phyloP scores from a whole-genome alignment of 1,140 invertebrate species.

The Hestina assimilis region DNA sequence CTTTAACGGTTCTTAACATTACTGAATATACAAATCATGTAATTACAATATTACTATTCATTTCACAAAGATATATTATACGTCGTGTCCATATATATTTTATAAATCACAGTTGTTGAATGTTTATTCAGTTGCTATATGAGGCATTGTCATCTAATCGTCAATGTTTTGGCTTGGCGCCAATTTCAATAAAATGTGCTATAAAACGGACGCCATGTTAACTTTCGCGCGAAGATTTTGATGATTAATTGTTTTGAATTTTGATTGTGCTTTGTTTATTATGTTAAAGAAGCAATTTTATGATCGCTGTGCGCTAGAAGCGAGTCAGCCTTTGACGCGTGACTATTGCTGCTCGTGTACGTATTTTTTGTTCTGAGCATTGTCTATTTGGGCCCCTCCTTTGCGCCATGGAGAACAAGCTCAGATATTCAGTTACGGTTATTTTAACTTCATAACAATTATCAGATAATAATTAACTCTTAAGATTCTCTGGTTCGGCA shows the following conservation, averaged over 20 bases:
- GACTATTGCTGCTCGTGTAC: no score
- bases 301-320: no score
- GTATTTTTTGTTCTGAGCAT: no score
- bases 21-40: not conserved
- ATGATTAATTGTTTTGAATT: no score
- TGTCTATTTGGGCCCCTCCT: no score
- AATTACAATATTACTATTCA: not conserved
- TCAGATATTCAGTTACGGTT: no score
- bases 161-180: slow-evolving; percentile 37
- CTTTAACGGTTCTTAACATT: not conserved
- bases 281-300: no score
- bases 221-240: not conserved
- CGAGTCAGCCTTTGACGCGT: no score
- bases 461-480: no score
- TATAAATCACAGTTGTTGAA: slow-evolving; percentile 30
- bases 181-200: slow-evolving; percentile 34
- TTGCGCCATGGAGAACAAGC: no score
- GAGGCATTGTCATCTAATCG: slow-evolving; percentile 45
- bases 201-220: not conserved
- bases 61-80: not conserved
- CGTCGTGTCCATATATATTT: slow-evolving; percentile 10
- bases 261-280: not conserved
- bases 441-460: no score
- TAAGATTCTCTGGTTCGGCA: no score
- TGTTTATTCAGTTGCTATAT: slow-evolving; percentile 35